These are phyloP conservation scores for Acropora tenuis DNA, from an alignment of 64 coral and sea anemone species.

Conservation along the genomic window DNA sequence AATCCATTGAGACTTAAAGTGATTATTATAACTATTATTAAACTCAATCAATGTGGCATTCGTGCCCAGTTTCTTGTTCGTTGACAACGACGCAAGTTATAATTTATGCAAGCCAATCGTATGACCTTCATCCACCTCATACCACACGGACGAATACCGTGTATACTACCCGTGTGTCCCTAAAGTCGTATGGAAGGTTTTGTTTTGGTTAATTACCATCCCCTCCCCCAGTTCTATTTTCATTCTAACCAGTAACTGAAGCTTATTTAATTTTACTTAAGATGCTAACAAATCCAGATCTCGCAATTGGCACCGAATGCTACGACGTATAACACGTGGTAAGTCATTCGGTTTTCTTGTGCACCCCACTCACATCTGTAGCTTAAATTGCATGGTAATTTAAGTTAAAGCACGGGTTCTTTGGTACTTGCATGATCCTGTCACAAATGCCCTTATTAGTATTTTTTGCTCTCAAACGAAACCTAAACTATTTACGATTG, in stretches of 20 bases:
- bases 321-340: conserved; percentile 94
- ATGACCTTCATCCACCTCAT: neutral
- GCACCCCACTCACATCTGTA: conserved; percentile 8
- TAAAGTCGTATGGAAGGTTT: neutral
- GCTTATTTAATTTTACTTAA: conserved; percentile 95
- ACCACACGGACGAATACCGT: neutral
- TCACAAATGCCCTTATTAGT: neutral
- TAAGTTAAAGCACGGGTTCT: neutral
- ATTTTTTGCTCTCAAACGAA: neutral
- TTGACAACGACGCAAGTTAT: neutral
- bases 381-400: neutral
- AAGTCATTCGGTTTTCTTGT: conserved; percentile 66
- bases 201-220: conserved; percentile 1
- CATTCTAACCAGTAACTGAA: conserved; percentile 72
- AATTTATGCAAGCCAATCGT: neutral
- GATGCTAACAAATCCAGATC: conserved; percentile 99
- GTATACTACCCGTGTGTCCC: neutral
- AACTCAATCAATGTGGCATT: too few relatives aligned
- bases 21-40: too few relatives aligned
- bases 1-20: too few relatives aligned
- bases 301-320: conserved; percentile 94
- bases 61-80: too few relatives aligned
- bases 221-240: neutral
- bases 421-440: neutral
- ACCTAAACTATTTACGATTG: neutral